Base-by-base conservation (phyloP, 1,140 invertebrate species). In the Musca vetustissima region DNA sequence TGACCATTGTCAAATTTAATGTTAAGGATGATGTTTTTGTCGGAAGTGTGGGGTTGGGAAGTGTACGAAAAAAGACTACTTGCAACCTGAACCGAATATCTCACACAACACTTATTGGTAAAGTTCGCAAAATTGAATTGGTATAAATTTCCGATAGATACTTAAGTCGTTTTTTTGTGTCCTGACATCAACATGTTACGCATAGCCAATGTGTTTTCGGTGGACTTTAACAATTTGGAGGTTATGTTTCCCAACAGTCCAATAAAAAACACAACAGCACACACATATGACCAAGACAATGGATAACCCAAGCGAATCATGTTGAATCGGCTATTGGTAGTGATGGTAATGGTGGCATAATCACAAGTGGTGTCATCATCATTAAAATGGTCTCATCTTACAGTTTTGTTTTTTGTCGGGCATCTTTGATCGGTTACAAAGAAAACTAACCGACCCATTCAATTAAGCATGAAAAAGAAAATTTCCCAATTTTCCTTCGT, bases 371-470 rank as follows among this genome's bases (percentile, higher is more conserved):
- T 67, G 28, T 64, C 55, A 64, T 70, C 64, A 67, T 67, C 65
- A 70, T 67, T 65, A 50, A 57, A 55, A 61, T 66, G 55, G 47
- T 57, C 65, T 49, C 53, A 52, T 49, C 47, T 57, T 52, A 8
- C 19, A 15, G 24, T n/a, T n/a, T n/a, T n/a, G n/a, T n/a, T n/a
- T n/a, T n/a, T n/a, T n/a, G n/a, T n/a, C n/a, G 32, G 19, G 43
- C 19, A 43, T 24, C 17, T 28, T 21, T 9, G 13, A 53, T 21
- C 25, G 15, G 28, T 25, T 7, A 36, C 57, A 43, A 28, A 19
- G 2, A 32, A 61, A 19, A 61, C 57, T 77, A 78, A 80, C 78
- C 78, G 78, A 80, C 78, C 78, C 76, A 79, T 80, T 80, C 78
- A 80, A 80, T 80, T 80, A 80, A 80, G 78, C 78, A 75, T 80